Base-by-base conservation (phyloP, 2,113 vertebrate species). In the Thryonomys swinderianus region DNA sequence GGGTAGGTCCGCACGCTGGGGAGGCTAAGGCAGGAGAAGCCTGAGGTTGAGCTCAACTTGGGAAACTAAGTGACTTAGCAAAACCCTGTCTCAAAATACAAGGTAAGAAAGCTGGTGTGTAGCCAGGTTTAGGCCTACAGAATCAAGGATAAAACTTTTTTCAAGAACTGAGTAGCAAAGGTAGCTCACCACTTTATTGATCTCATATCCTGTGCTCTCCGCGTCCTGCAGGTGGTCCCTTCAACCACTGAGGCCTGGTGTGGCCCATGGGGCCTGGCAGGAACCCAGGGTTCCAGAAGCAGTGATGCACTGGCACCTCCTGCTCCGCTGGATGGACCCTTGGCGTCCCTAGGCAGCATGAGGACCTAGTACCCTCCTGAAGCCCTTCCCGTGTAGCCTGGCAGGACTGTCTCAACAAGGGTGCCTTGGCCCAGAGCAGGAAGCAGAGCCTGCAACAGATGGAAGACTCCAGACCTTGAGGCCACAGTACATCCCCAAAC, bases 211-310 rank as follows among this genome's bases (percentile, higher is more conserved):
- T 27, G 34, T 2, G 10, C 40, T 30, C 34, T 48, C 69, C 42
- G 32, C 37, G 30, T 21, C 27, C 78, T 42, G 6, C 32, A 42
- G 53, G 40, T 53, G 9, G 34, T 7, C 23, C 25, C 34, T 64
- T 37, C 10, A 73, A 42, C 53, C 16, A 14, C 12, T 11, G 3
- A 17, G 42, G 5, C 6, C 23, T 3, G 3, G 73, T 48, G 73
- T 13, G 3, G 14, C 30, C 42, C 2, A 0, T 1, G 1, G 17
- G 27, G 73, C 73, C 13, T 8, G 3, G 42, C 42, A 8, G 73
- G 42, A 40, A 30, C 42, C 23, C 5, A 13, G 21, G 55, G 42
- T 78, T 32, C 42, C 5, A 3, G 20, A 85, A 48, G 30, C 81
- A 76, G 32, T 18, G 21, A 21, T 13, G 7, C 17, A 18, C 86